Conservation (phyloP, 2,888 invertebrate genomes). For the Watsonalla binaria region DNA sequence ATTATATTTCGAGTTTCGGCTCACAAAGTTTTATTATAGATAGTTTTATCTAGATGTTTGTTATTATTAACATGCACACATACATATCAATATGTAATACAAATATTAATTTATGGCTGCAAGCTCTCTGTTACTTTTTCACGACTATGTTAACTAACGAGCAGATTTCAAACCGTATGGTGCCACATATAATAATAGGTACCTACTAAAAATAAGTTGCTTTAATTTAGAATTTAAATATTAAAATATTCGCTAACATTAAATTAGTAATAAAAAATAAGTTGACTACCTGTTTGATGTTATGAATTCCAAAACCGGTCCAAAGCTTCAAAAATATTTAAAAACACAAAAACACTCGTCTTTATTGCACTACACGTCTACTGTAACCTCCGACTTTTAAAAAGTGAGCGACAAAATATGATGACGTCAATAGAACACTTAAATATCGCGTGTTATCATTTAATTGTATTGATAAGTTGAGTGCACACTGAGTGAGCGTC, state of each 20-base stretch:
- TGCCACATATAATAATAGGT: too few relatives aligned
- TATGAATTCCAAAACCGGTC: slow-evolving; percentile 11
- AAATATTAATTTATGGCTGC: too few relatives aligned
- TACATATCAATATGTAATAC: too few relatives aligned
- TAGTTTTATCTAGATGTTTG: too few relatives aligned
- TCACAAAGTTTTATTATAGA: too few relatives aligned
- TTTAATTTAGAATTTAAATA: too few relatives aligned
- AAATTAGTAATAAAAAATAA: background rate
- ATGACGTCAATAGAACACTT: slow-evolving; percentile 41
- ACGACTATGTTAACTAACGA: too few relatives aligned
- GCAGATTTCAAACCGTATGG: too few relatives aligned
- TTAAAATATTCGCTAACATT: background rate
- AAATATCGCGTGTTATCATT: slow-evolving; percentile 45
- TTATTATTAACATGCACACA: too few relatives aligned
- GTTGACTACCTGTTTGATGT: background rate
- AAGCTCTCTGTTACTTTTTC: too few relatives aligned
- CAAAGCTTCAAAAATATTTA: slow-evolving; percentile 6
- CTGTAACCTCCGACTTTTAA: slow-evolving; percentile 6
- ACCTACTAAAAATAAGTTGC: too few relatives aligned
- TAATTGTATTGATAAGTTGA: slow-evolving; percentile 45
- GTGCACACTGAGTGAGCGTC: slow-evolving; percentile 31
- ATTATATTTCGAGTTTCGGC: too few relatives aligned
- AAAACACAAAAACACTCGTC: slow-evolving; percentile 8
- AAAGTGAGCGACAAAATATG: slow-evolving; percentile 6
- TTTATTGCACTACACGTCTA: slow-evolving; percentile 9